These are phyloP conservation scores for Aptenodytes forsteri DNA, from an alignment of 2,113 vertebrate genomes.

Conservation along the genomic window DNA sequence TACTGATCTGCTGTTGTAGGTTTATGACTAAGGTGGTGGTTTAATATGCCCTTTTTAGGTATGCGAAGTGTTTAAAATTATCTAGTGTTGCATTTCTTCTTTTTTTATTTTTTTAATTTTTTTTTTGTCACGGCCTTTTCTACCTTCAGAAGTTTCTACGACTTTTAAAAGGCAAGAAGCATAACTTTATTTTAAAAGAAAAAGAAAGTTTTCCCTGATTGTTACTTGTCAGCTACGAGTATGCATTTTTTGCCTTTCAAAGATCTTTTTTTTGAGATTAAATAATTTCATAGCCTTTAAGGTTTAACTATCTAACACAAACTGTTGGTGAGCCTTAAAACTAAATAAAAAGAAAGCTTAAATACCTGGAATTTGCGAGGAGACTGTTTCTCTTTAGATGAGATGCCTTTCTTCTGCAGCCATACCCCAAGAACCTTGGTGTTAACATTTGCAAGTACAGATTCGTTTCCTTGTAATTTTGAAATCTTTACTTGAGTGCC, in stretches of 20 bases:
- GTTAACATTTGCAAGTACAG: neutral
- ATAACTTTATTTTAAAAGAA: neutral
- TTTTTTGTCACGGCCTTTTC: constrained; percentile 1
- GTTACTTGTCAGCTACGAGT: neutral
- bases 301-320: neutral
- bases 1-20: constrained; percentile 65
- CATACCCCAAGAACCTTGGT: accelerated
- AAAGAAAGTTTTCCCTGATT: neutral
- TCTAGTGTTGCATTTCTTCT: constrained; percentile 21
- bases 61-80: constrained; percentile 54
- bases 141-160: constrained; percentile 21
- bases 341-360: neutral
- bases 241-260: neutral
- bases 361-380: neutral
- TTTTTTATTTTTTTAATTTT: neutral
- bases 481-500: neutral
- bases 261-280: neutral
- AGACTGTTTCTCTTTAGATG: neutral
- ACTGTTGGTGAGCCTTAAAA: neutral
- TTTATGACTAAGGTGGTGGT: constrained; percentile 76
- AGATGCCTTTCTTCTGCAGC: neutral
- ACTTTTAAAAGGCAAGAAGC: neutral
- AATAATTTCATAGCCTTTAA: neutral
- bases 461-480: neutral
- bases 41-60: constrained; percentile 73